Conservation (phyloP, 2,113 vertebrate genomes). For the Lethenteron reissneri region DNA sequence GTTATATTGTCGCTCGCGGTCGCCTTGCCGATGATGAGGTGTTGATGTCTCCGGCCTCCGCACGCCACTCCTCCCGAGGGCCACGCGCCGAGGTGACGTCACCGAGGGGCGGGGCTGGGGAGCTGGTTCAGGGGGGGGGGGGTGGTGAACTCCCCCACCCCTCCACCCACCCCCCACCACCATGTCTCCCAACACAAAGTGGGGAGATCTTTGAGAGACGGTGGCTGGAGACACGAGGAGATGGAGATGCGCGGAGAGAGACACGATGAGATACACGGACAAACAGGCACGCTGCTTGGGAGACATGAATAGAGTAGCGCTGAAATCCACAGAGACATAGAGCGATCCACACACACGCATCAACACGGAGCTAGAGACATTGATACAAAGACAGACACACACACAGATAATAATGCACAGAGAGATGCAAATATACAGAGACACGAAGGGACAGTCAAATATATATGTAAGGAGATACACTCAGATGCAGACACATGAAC, state of each 20-base stretch:
- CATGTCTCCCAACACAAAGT: too few species aligned
- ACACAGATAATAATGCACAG: background rate
- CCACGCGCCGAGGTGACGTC: too few species aligned
- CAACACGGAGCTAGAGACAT: background rate
- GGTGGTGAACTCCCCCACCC: too few species aligned
- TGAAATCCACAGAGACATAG: background rate
- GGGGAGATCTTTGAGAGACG: too few species aligned
- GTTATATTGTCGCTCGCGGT: too few species aligned
- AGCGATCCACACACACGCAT: background rate
- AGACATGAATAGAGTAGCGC: background rate
- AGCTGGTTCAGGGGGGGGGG: too few species aligned
- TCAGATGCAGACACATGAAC: background rate
- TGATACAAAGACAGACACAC: background rate
- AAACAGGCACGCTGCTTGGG: background rate
- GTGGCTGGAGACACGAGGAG: too few species aligned
- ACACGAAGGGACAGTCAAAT: background rate
- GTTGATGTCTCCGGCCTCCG: too few species aligned
- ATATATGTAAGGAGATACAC: background rate
- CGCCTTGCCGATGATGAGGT: too few species aligned
- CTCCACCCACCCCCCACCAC: too few species aligned
- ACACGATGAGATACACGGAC: background rate
- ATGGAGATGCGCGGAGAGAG: background rate
- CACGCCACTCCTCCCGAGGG: too few species aligned
- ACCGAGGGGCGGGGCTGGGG: too few species aligned
- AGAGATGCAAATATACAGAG: background rate